Evolutionary conservation across 1,140 invertebrate genomes (phyloP).

Genomic region (Pantala flavescens): DNA sequence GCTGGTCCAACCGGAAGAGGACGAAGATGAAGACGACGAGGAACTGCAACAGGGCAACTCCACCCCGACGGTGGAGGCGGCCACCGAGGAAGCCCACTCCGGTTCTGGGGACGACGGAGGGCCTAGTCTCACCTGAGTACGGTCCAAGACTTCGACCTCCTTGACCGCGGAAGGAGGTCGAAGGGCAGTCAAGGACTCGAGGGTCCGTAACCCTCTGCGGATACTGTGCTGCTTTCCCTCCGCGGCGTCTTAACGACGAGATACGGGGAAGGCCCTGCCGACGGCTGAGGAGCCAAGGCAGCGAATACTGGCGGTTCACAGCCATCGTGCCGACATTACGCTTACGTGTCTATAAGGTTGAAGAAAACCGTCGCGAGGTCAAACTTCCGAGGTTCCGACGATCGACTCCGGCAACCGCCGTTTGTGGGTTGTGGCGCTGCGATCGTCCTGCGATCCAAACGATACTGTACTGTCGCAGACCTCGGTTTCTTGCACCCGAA

Average conservation of each 20-base stretch:
- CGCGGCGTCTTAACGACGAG: neutral
- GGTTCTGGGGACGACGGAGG: neutral
- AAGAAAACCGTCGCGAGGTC: too few species aligned
- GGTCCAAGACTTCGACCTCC: neutral
- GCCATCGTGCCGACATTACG: too few species aligned
- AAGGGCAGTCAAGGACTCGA: neutral
- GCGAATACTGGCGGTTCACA: too few species aligned
- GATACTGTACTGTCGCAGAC: too few species aligned
- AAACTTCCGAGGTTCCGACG: too few species aligned
- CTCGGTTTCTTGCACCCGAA: too few species aligned
- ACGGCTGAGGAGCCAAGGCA: too few species aligned
- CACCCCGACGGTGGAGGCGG: neutral
- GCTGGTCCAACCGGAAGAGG: slow-evolving; percentile 45
- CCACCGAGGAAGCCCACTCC: neutral
- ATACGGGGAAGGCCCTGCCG: neutral
- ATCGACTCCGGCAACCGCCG: too few species aligned
- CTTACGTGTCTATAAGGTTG: too few species aligned
- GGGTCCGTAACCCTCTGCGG: neutral
- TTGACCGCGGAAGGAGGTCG: neutral
- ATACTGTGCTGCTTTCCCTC: neutral
- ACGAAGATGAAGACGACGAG: slow-evolving; percentile 23
- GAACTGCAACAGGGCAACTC: neutral
- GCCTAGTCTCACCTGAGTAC: neutral
- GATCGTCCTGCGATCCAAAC: too few species aligned
- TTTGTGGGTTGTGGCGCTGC: too few species aligned